Percentiles rank a stretch among this genome's conserved stretches.
phyloP scores from a whole-genome alignment of 92 coral and sea anemone species.

The Hydrozoanthus gracilis region DNA sequence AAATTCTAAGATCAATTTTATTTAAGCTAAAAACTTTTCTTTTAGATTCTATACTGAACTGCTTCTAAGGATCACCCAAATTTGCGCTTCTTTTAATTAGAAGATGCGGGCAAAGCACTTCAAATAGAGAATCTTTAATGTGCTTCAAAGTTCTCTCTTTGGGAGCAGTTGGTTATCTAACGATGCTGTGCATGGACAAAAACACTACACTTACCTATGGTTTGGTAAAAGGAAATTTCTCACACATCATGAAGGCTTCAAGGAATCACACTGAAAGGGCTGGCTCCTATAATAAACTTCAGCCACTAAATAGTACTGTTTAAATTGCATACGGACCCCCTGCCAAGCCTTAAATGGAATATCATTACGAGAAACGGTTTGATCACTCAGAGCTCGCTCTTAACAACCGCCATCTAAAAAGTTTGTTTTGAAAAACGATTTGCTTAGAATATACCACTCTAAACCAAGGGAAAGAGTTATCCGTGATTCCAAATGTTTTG shows the following conservation, averaged over 20 bases:
- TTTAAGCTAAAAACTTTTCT: not conserved
- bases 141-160: not conserved
- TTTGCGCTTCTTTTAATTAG: not conserved
- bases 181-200: not conserved
- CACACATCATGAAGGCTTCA: conserved; percentile 3
- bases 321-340: conserved; percentile 17
- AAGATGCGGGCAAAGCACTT: not conserved
- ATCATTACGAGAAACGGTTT: conserved; percentile 22
- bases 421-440: not conserved
- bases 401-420: conserved; percentile 10
- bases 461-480: not conserved
- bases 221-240: not conserved
- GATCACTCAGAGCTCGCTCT: conserved; percentile 4
- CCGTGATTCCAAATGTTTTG: not conserved
- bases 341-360: conserved; percentile 8
- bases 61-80: not conserved
- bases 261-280: conserved; percentile 15
- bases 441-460: not conserved
- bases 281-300: conserved; percentile 25
- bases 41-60: not conserved
- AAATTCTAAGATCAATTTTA: not conserved
- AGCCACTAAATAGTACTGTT: conserved; percentile 24
- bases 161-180: not conserved
- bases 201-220: conserved; percentile 2
- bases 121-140: not conserved